Evolutionary conservation across 2,113 vertebrate genomes (phyloP), one percentile per base, ranked within the genome.

Genomic region (Cyphomyrus plagiostoma): DNA sequence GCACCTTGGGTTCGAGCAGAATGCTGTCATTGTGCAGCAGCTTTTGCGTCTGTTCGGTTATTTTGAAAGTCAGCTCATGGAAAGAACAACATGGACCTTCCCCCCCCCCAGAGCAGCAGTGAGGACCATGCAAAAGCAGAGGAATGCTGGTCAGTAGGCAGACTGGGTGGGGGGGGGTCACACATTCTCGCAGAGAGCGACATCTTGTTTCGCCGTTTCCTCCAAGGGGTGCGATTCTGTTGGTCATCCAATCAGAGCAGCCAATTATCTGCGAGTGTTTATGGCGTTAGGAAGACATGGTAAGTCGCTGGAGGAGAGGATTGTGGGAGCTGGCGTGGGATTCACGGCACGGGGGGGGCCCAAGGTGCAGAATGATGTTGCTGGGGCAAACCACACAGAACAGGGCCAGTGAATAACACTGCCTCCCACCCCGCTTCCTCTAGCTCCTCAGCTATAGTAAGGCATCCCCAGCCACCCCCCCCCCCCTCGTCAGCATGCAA

Each of bases 11-110:
- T 86, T 74, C 88, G 35, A 91, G 82, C 88, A 91, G 66, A 90
- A 91, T 48, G 88, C 86, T 89, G 89, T 90, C 86, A 74, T 89
- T 92, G 91, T 88, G 62, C 88, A 90, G 90, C 30, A 42, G 45
- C 86, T 74, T 89, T 86, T 82, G 70, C 88, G 48, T 80, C 53
- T 86, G 39, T 50, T 30, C 11, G 4, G 84, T 89, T 89, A 89
- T 90, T 92, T 90, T 87, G 90, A 89, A 89, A 88, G 88, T 89
- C 86, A 77, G 88, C 74, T 89, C 88, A 56, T 89, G 89, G 91
- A 88, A 89, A 90, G 88, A 92, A 90, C 88, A 92, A 91, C 89
- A 88, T 89, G 45, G 83, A 90, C 82, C 83, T 26, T 26, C 74
- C 48, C 66, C 49, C 26, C 21, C 39, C 48, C 45, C 58, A 74